Evolutionary conservation across 2,888 invertebrate species (phyloP), one percentile per base, ranked within the genome.

Genomic region (Notocelia uddmanniana): DNA sequence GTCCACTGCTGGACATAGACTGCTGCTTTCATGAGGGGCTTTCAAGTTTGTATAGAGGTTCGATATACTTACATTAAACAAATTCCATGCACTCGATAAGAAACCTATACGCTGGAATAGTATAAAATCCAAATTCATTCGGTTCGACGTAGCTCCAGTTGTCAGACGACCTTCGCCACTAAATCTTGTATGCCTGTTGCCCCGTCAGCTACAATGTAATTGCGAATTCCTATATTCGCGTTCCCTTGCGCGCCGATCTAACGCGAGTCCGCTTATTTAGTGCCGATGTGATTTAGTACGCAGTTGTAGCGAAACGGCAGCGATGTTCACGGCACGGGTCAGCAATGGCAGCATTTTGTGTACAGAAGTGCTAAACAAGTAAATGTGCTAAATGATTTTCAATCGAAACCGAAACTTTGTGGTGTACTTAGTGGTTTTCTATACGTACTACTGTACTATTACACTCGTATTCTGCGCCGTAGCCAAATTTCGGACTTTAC

Each of bases 141-240:
- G 13, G 13, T 15, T 54, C 10, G 52, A 21, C 55, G 26, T n/a
- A 26, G 23, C 26, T 26, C 37, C 18, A 19, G 60, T 54, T 64
- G 64, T 64, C 64, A 64, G 52, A 37, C 64, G 37, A 23, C 64
- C 52, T n/a, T 37, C 18, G 41, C 52, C 54, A 60, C 59, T 71
- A 71, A 67, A 71, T 71, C 71, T 45, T 26, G 59, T 45, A 60
- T 67, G 66, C 66, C 66, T 60, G 71, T 50, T 58, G 63, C 45
- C n/a, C 26, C 31, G 71, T 67, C 71, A 71, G 66, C 69, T 31
- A 18, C 31, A 60, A 23, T 54, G 66, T 71, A 67, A 71, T 71
- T 71, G 59, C 71, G 19, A 59, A 71, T 71, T 71, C 71, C 66
- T 37, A 59, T 48, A 63, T 55, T 69, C 62, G 34, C 57, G 63